These are phyloP conservation scores for Meriones unguiculatus DNA, from an alignment of 2,113 vertebrate species.

Conservation along the genomic window DNA sequence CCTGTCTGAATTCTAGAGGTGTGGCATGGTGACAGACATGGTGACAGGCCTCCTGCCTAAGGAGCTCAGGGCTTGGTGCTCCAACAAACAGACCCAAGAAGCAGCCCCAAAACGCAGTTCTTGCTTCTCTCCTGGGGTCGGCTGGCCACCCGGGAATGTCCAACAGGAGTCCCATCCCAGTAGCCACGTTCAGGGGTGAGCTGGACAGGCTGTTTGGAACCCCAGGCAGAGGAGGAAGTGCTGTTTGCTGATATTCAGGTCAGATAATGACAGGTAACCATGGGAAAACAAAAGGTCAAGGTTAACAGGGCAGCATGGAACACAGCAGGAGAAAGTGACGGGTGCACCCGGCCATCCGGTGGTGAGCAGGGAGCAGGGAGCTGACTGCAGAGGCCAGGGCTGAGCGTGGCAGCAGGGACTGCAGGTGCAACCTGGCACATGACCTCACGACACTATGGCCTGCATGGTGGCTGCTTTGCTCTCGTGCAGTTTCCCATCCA, in stretches of 20 bases:
- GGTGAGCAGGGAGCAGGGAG: rapidly evolving
- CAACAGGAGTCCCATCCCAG: rapidly evolving
- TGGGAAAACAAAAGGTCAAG: too few species aligned
- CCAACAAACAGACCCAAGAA: too few species aligned
- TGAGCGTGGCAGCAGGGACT: rapidly evolving
- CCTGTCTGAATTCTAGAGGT: neutral
- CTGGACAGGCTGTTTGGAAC: neutral
- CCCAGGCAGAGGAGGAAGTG: neutral
- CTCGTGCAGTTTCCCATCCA: rapidly evolving
- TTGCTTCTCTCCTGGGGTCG: rapidly evolving
- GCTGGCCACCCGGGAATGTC: neutral
- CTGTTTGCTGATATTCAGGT: too few species aligned
- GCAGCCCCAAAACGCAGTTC: rapidly evolving
- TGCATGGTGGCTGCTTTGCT: rapidly evolving
- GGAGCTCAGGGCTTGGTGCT: rapidly evolving
- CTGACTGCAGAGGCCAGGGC: neutral
- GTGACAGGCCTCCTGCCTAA: rapidly evolving
- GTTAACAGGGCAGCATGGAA: too few species aligned
- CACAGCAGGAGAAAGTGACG: rapidly evolving
- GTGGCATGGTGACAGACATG: rapidly evolving
- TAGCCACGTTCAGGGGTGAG: rapidly evolving
- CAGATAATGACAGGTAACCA: neutral
- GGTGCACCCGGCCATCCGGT: rapidly evolving
- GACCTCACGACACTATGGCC: neutral
- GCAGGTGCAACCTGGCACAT: rapidly evolving